phyloP scores from a whole-genome alignment of 2,113 vertebrate species.

The Syngnathus floridae region DNA sequence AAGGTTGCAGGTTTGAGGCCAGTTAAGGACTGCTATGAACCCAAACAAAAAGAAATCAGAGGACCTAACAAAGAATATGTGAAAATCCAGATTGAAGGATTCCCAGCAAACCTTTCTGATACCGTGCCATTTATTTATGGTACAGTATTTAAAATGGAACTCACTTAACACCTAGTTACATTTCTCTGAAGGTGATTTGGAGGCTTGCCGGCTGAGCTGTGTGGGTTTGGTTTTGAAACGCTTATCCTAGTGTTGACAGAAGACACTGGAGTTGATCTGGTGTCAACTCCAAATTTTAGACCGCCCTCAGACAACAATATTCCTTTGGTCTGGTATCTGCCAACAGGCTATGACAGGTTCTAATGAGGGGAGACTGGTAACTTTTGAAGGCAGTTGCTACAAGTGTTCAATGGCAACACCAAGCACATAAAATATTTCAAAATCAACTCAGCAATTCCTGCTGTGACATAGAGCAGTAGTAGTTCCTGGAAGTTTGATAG shows the following conservation, averaged over 20 bases:
- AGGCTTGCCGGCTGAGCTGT: slow-evolving; percentile 37
- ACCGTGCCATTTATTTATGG: neutral
- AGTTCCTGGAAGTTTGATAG: neutral
- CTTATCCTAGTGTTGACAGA: slow-evolving; percentile 56
- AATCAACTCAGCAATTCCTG: neutral
- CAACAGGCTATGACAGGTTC: slow-evolving; percentile 26
- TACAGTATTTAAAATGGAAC: neutral
- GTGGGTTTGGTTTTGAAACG: slow-evolving; percentile 51
- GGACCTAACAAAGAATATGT: too few relatives aligned
- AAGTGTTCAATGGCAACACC: neutral
- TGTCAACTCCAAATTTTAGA: slow-evolving; percentile 8
- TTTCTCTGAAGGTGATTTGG: neutral
- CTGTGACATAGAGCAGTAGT: neutral
- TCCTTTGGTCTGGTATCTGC: slow-evolving; percentile 26
- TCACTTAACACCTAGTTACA: neutral
- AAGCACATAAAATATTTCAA: neutral
- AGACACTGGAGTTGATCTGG: slow-evolving; percentile 43
- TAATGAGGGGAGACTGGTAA: slow-evolving; percentile 30
- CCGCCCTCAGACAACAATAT: slow-evolving; percentile 44
- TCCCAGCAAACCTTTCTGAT: neutral
- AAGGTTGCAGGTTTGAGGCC: neutral
- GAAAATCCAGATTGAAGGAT: too few relatives aligned
- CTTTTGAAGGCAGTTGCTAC: slow-evolving; percentile 6
- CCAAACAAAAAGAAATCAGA: neutral
- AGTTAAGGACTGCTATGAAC: neutral